Evolutionary conservation across 2,113 vertebrate genomes (phyloP), one percentile per base, ranked within the genome.

Genomic region (Cariama cristata): DNA sequence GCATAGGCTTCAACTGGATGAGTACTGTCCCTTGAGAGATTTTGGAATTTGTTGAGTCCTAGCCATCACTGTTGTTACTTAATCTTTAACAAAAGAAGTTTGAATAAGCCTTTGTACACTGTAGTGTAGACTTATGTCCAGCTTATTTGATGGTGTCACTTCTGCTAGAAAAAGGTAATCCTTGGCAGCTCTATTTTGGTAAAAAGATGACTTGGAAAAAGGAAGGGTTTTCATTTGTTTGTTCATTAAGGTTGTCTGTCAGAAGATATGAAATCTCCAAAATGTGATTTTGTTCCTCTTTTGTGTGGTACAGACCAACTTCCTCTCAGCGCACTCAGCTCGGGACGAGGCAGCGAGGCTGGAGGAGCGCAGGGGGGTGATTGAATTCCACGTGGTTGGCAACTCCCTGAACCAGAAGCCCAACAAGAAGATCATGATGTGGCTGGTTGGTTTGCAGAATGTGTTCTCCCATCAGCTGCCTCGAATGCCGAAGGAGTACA

Each of bases 381-480:
- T 99, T 10, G 99, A 99, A 79, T 99, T 99, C 97, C 99, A 99
- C 0, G 99, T 99, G 42, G 99, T 99, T 0, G 99, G 99, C 60
- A 99, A 99, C 96, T 99, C 99, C 23, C 95, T 99, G 79, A 99
- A 98, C 98, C 99, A 99, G 96, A 99, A 99, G 87, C 99, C 99
- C 92, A 99, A 99, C 93, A 99, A 99, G 98, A 99, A 99, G 98
- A 99, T 99, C 94, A 97, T 99, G 97, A 99, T 99, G 98, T 99
- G 99, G 99, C 98, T 99, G 35, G 99, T 99, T 12, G 99, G 99
- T 71, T 98, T 99, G 47, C 99, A 99, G 98, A 99, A 99, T 0
- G 99, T 99, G 14, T 99, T 99, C 97, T 99, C 99, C 42, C 99
- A 99, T 95, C 99, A 99, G 97, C 98, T 99, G 68, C 99, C 99